A percentile compares a stretch with the other conserved stretches of the same genome.
These are phyloP conservation scores for Coleophora flavipennella DNA, from an alignment of 2,888 invertebrate genomes.

Conservation along the genomic window DNA sequence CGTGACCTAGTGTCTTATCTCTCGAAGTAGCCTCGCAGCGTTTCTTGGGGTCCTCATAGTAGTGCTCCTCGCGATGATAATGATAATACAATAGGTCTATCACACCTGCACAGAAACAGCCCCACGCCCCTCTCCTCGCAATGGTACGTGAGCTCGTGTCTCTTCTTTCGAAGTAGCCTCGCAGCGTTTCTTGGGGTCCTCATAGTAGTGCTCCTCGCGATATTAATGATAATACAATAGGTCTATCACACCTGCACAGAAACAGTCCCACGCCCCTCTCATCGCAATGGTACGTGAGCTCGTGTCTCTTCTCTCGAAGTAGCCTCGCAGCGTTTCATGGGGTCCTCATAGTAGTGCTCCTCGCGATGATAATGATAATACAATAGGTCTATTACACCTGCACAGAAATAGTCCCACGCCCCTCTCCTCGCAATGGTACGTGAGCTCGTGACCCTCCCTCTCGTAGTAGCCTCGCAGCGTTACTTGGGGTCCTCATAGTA, in stretches of 20 bases:
- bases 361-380: too few relatives aligned
- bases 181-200: too few relatives aligned
- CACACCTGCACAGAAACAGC: too few relatives aligned
- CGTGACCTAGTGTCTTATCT: conserved; percentile 86
- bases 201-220: too few relatives aligned
- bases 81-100: too few relatives aligned
- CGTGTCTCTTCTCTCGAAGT: conserved; percentile 92
- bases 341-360: conserved; percentile 92
- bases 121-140: too few relatives aligned
- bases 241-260: conserved; percentile 78
- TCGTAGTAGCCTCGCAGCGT: conserved; percentile 95
- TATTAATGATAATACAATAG: too few relatives aligned
- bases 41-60: conserved; percentile 95
- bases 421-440: conserved; percentile 90
- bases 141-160: too few relatives aligned
- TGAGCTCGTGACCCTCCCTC: conserved; percentile 88
- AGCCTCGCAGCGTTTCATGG: conserved; percentile 93
- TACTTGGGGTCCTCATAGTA: conserved; percentile 95
- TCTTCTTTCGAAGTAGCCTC: too few relatives aligned
- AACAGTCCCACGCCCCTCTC: conserved; percentile 91
- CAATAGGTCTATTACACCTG: conserved; percentile 68
- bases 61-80: conserved; percentile 93
- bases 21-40: conserved; percentile 94
- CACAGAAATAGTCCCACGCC: conserved; percentile 90
- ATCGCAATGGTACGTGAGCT: conserved; percentile 88